Base-by-base conservation (phyloP, 2,888 invertebrate genomes). In the Noctua janthina region DNA sequence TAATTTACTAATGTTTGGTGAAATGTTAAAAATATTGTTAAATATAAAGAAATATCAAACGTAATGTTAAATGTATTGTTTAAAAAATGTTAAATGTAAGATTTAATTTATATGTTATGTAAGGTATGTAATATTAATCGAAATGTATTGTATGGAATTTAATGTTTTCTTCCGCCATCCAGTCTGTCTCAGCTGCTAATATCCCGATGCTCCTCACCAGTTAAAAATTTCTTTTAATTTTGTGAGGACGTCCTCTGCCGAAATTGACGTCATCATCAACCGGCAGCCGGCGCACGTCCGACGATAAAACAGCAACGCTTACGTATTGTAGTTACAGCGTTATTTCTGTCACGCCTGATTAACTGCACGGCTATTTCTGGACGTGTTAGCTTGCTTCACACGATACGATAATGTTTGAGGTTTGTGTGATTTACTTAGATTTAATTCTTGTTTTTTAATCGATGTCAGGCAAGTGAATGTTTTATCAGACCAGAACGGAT, bases 341-440 rank as follows among this genome's bases (percentile, higher is more conserved):
- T 88, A 85, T 88, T 89, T 87, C 74, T 62, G 78, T 83, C 78
- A 49, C 23, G 67, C 39, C 81, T 85, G 80, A 88, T 85, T 88
- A 87, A 88, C 83, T 87, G 72, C 71, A 49, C 43, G n/a, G 71
- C 78, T 88, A 88, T 88, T 88, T 80, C 69, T 74, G 69, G n/a
- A 75, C 69, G 49, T 68, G 77, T 59, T 77, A 79, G 74, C 74
- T 71, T 76, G 49, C 74, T 80, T 81, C 62, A 74, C 66, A 70
- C 59, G 72, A 62, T 72, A 64, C 78, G 69, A 73, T 76, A 20
- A 74, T 85, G 51, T 79, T 84, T 70, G 51, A 87, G 76, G 46
- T 46, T 68, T 29, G 46, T 46, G 68, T 15, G 3, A 4, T 46
- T 68, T 1, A 23, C n/a, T 68, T 4, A 29, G 68, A 68, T 68